Evolutionary conservation across 2,888 invertebrate genomes (phyloP), one percentile per base, ranked within the genome.

Genomic region (Netelia melanura): DNA sequence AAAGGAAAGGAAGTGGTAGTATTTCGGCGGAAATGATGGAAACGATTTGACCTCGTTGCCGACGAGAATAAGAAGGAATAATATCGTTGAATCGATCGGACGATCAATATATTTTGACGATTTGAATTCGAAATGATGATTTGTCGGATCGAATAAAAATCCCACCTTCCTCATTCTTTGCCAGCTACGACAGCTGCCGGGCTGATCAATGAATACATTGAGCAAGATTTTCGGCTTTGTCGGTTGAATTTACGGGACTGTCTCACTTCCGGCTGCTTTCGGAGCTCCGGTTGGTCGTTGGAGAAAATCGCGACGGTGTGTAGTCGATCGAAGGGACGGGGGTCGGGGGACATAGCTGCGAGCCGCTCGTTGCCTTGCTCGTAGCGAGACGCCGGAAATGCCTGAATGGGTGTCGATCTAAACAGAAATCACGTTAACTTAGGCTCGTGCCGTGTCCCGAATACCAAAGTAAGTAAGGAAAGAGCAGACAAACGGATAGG

Each of bases 371-470:
- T 48, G 10, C 48, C 14, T 10, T 43, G n/a, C 54, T 70, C 43
- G 30, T 43, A 43, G 56, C 23, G 44, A 79, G 72, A 84, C 81
- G 72, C 74, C 86, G 89, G 88, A 90, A 90, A 87, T 86, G 79
- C 80, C 70, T 90, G 90, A 91, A 91, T 90, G 88, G 71, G 90
- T 88, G 89, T 89, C 90, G 92, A 90, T 90, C 90, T 89, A 91
- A 90, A 90, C 90, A 90, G 91, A 92, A 92, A 92, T 92, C 92
- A 91, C 92, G 92, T 91, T 90, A 91, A 89, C 89, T 90, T 88
- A 88, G 90, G 85, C 86, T 52, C 30, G 52, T 70, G 61, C 79
- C 88, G 88, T 89, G 81, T 80, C 75, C 74, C 86, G 90, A 92
- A 92, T 93, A 92, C 89, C 86, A 88, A 92, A 91, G 87, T 88